Evolutionary conservation across 2,797 vertebrate species (phyloP).

Genomic region (Myotis pilosus): DNA sequence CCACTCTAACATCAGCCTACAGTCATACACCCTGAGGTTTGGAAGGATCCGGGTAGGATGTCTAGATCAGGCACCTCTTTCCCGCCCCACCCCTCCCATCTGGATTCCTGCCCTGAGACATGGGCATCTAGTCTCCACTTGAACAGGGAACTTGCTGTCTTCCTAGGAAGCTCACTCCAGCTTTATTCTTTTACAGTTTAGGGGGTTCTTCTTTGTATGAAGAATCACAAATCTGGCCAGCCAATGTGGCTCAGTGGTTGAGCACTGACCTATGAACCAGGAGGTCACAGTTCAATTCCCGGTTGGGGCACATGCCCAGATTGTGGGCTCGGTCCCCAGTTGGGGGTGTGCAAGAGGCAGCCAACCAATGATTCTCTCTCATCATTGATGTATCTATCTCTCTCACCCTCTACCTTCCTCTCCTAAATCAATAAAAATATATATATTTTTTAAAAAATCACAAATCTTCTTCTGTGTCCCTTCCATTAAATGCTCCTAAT

Average conservation of each 20-base stretch:
- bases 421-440: too few species aligned
- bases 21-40: neutral
- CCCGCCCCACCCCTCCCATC: fast-evolving
- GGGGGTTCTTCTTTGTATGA: neutral
- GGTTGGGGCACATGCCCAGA: too few species aligned
- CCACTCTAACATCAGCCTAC: neutral
- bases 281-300: too few species aligned
- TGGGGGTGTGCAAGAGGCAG: too few species aligned
- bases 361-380: too few species aligned
- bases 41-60: neutral
- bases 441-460: too few species aligned
- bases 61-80: neutral
- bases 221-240: neutral
- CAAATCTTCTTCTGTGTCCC: neutral
- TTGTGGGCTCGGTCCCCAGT: too few species aligned
- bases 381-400: too few species aligned
- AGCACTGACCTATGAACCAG: too few species aligned
- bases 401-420: too few species aligned
- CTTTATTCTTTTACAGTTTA: neutral
- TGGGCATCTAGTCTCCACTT: neutral
- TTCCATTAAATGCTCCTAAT: neutral
- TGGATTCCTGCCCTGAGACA: neutral
- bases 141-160: neutral
- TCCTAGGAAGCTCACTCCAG: neutral
- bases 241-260: too few species aligned